Conservation (phyloP, 2,113 vertebrate species). For the Cranoglanis bouderius region DNA sequence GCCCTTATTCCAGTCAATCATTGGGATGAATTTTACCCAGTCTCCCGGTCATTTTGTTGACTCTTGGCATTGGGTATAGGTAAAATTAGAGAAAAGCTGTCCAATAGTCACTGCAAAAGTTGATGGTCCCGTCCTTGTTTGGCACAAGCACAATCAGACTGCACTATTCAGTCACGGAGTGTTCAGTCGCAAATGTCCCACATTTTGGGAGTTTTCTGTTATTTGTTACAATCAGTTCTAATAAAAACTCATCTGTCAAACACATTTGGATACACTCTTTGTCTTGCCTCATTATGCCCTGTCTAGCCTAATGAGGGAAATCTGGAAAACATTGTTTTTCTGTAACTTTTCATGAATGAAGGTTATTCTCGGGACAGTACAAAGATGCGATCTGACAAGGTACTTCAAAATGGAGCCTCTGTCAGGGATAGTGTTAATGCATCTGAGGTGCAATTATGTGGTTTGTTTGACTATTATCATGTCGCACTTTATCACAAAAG, state of each 20-base stretch:
- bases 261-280: not conserved
- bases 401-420: conserved; percentile 37
- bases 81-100: not conserved
- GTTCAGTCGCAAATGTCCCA: too few relatives aligned
- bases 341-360: not conserved
- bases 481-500: conserved; percentile 33
- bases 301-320: conserved; percentile 3
- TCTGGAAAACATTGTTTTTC: conserved; percentile 24
- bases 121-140: too few relatives aligned
- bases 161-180: too few relatives aligned
- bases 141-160: not conserved
- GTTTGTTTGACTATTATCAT: conserved; percentile 46
- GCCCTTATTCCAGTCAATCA: not conserved
- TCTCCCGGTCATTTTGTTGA: not conserved
- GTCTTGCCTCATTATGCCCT: not conserved
- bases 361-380: conserved; percentile 26
- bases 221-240: not conserved
- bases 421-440: conserved; percentile 48
- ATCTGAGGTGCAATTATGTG: conserved; percentile 40
- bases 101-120: not conserved
- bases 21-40: not conserved
- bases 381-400: conserved; percentile 43
- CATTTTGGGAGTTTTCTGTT: not conserved
- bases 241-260: not conserved
- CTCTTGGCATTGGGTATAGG: not conserved